Conservation (phyloP, 2,797 vertebrate species). For the Lagorchestes hirsutus region DNA sequence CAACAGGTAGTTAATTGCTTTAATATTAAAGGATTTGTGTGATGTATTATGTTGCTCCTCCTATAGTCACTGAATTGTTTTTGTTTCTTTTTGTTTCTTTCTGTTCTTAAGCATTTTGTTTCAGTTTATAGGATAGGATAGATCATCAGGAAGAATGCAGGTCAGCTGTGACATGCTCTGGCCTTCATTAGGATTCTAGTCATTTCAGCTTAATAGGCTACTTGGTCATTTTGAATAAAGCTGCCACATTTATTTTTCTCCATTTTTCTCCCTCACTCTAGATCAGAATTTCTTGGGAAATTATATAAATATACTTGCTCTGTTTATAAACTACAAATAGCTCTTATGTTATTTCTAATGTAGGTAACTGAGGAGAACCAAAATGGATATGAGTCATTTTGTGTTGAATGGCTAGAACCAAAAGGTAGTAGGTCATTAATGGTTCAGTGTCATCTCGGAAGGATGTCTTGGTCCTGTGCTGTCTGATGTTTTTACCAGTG, state of each 20-base stretch:
- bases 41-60: slow-evolving; percentile 38
- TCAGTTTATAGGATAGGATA: not conserved
- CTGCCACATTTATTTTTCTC: slow-evolving; percentile 10
- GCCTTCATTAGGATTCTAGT: not conserved
- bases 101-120: slow-evolving; percentile 37
- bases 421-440: not conserved
- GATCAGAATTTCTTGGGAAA: not conserved
- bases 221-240: slow-evolving; percentile 40
- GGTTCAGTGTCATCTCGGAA: not conserved
- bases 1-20: slow-evolving; percentile 1
- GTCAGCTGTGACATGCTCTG: not conserved
- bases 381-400: slow-evolving; percentile 3
- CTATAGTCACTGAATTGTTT: slow-evolving; percentile 33
- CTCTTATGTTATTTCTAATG: slow-evolving; percentile 36
- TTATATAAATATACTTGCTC: slow-evolving; percentile 8
- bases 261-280: not conserved
- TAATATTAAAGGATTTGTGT: slow-evolving; percentile 40
- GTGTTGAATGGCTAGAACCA: not conserved
- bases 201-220: slow-evolving; percentile 14
- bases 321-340: not conserved
- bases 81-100: slow-evolving; percentile 14
- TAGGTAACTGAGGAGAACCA: slow-evolving; percentile 36
- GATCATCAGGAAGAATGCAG: not conserved
- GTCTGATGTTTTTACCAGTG: not conserved
- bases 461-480: not conserved